These are phyloP conservation scores for Trinorchestia longiramus DNA, from an alignment of 1,140 invertebrate species.

Conservation along the genomic window DNA sequence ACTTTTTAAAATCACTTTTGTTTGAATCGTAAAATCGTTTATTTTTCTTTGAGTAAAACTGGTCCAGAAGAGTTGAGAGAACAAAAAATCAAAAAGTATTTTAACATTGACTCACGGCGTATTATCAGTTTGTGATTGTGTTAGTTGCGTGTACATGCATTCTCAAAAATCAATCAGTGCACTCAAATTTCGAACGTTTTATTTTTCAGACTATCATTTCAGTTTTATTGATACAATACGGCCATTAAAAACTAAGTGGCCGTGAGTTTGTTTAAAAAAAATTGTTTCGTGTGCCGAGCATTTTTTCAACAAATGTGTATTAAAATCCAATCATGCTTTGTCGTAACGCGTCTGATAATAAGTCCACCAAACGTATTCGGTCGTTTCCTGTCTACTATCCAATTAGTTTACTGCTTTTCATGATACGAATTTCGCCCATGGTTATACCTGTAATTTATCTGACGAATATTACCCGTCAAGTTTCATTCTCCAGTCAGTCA, in stretches of 20 bases:
- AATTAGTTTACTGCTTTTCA: not conserved
- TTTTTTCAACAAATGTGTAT: not conserved
- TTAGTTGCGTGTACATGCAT: no score
- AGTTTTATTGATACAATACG: not conserved
- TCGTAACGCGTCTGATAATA: not conserved
- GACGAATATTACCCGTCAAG: not conserved
- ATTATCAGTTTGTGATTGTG: no score
- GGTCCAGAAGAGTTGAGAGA: no score
- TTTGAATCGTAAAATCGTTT: no score
- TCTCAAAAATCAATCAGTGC: no score
- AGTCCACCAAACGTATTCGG: not conserved
- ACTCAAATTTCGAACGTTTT: not conserved
- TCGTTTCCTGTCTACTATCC: not conserved
- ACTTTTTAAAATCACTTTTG: no score
- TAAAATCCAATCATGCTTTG: not conserved
- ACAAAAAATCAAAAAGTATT: no score
- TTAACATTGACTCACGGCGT: no score
- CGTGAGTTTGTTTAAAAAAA: not conserved
- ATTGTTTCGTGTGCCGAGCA: not conserved
- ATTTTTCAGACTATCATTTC: not conserved
- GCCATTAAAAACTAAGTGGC: not conserved
- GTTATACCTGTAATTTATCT: not conserved
- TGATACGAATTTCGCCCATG: not conserved
- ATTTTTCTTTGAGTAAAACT: no score
- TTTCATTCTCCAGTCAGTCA: not conserved